Evolutionary conservation across 2,113 vertebrate genomes (phyloP), one percentile per base, ranked within the genome.

Genomic region (Myotis davidii): DNA sequence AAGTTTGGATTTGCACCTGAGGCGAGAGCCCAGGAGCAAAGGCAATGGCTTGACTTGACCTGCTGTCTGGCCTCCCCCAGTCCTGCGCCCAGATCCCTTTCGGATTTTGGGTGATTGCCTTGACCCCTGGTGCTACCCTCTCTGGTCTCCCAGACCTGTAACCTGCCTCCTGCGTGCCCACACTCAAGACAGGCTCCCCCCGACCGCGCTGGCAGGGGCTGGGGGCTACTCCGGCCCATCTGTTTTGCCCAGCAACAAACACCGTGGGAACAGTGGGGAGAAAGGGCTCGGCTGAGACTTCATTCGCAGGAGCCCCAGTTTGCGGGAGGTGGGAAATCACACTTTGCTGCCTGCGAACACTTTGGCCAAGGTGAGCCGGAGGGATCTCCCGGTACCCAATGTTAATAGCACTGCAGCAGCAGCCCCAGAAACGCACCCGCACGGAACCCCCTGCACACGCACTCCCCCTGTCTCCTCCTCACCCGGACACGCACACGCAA

Each of bases 291-390:
- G 69, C 42, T 45, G 97, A 96, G 97, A 96, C 83, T 98, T 96
- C 96, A 98, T 97, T 91, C 98, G 97, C 98, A 87, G 67, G 45
- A 96, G 94, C 85, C 98, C 82, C 97, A 86, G 97, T 96, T 92
- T 34, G 79, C 76, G 76, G 97, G 85, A 95, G 95, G 96, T 9
- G 95, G 18, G 97, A 95, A 95, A 82, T 42, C 25, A 86, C 95
- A 96, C 96, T 97, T 97, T 29, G 96, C 97, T 89, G 94, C 95
- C 97, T 87, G 72, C 29, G 56, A 83, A 85, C 96, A 96, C 97
- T 98, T 98, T 45, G 79, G 69, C 67, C 95, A 29, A 97, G 94
- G 96, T 93, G 61, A 97, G 96, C 91, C 54, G 6, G 59, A 48
- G 74, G 0, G 45, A 88, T 83, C 84, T 72, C 90, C 95, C 32